These are phyloP conservation scores for Limnephilus auricula DNA, from an alignment of 2,888 invertebrate genomes.

Conservation along the genomic window DNA sequence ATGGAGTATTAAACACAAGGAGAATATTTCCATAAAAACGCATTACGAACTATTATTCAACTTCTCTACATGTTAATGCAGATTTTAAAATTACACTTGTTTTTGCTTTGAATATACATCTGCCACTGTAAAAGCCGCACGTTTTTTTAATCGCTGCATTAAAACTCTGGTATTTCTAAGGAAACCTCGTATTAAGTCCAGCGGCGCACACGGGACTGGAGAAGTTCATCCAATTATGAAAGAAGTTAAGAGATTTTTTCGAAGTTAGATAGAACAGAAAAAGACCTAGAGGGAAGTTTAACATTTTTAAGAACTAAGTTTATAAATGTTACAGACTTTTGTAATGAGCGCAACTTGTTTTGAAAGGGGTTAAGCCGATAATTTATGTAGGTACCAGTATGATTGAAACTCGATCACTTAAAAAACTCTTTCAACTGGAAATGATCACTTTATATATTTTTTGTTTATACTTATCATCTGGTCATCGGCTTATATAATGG, in stretches of 20 bases:
- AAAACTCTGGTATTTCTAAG: constrained; percentile 6
- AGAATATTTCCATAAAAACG: background rate
- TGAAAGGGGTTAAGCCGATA: too few relatives aligned
- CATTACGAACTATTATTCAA: background rate
- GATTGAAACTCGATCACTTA: too few relatives aligned
- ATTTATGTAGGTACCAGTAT: too few relatives aligned
- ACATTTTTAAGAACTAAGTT: too few relatives aligned
- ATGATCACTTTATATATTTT: too few relatives aligned
- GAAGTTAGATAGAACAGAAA: background rate
- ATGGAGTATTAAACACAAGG: background rate
- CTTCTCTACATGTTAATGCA: background rate
- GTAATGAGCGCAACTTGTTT: too few relatives aligned
- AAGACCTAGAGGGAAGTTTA: background rate
- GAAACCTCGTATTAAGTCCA: constrained; percentile 8
- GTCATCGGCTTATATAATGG: too few relatives aligned
- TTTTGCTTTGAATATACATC: constrained; percentile 26
- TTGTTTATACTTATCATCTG: too few relatives aligned
- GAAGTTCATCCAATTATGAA: background rate
- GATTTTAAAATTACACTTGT: background rate
- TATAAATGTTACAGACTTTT: too few relatives aligned
- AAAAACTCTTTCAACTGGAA: too few relatives aligned
- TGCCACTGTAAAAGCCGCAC: background rate
- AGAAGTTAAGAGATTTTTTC: background rate
- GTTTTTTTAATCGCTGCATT: constrained; percentile 23
- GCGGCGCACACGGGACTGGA: background rate